Evolutionary conservation across 2,797 vertebrate species (phyloP).

Genomic region (Premnoplex brunnescens): DNA sequence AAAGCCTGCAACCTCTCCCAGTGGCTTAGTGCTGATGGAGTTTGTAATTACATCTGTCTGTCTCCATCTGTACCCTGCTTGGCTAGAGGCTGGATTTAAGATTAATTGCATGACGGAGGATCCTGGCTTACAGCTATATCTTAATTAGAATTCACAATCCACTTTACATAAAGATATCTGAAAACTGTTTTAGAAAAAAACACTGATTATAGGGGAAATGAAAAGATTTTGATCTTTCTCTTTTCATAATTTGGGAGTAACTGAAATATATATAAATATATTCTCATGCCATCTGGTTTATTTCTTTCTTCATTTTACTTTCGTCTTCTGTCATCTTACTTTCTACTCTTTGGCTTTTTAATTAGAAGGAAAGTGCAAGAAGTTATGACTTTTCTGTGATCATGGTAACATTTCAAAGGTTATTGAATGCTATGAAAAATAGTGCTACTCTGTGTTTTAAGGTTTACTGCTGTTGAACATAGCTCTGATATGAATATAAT

Average conservation of each 20-base stretch:
- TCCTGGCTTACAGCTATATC: constrained; percentile 10
- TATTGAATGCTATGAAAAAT: not conserved
- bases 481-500: not conserved
- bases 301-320: constrained; percentile 15
- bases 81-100: not conserved
- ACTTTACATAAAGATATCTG: not conserved
- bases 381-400: not conserved
- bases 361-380: constrained; percentile 16
- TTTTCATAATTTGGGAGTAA: not conserved
- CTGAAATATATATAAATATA: not conserved
- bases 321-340: not conserved
- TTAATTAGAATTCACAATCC: constrained; percentile 49
- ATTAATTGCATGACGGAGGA: constrained; percentile 20
- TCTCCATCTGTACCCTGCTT: not conserved
- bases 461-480: not conserved
- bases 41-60: constrained; percentile 53
- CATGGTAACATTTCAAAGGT: not conserved
- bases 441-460: not conserved
- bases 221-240: constrained; percentile 17
- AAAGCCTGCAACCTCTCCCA: constrained; percentile 7
- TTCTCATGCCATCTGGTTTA: constrained; percentile 16
- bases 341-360: constrained; percentile 27
- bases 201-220: not conserved
- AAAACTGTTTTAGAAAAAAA: not conserved
- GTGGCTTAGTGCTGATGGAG: constrained; percentile 17